Conservation (phyloP, 1,140 invertebrate species). For the Euura saliciscinereae region DNA sequence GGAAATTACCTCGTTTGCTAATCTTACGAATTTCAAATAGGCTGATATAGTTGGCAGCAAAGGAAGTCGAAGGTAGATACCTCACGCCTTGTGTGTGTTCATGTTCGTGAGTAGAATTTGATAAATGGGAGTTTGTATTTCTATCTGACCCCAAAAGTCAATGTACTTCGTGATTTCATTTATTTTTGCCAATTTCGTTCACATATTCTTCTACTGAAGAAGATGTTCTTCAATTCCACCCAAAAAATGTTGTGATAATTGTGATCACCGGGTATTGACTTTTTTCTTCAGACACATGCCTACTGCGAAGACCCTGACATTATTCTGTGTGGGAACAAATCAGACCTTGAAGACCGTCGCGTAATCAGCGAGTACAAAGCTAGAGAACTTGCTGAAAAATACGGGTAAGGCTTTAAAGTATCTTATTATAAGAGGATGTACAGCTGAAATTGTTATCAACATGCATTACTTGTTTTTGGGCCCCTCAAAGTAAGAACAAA, state of each 20-base stretch:
- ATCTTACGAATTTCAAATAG: not conserved
- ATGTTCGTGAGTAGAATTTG: no score
- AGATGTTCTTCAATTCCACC: not conserved
- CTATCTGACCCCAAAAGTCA: no score
- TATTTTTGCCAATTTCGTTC: no score
- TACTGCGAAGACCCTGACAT: conserved; percentile 96
- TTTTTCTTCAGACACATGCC: conserved; percentile 79
- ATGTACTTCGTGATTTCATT: no score
- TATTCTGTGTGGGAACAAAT: conserved; percentile 94
- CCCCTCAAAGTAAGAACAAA: no score
- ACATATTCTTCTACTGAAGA: no score
- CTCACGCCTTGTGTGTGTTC: not conserved
- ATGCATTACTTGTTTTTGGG: no score
- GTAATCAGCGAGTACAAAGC: conserved; percentile 82
- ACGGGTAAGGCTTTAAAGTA: conserved; percentile 61
- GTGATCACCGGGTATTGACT: not conserved
- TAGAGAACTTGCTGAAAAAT: conserved; percentile 82
- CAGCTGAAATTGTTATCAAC: no score
- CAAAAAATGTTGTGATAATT: conserved; percentile 9
- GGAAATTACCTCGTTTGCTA: not conserved
- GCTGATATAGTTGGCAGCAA: not conserved
- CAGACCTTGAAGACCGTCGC: conserved; percentile 82
- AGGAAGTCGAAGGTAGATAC: not conserved
- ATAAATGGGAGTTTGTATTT: no score
- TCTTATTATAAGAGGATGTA: no score